Evolutionary conservation across 2,888 invertebrate species (phyloP).

Genomic region (Busseola fusca): DNA sequence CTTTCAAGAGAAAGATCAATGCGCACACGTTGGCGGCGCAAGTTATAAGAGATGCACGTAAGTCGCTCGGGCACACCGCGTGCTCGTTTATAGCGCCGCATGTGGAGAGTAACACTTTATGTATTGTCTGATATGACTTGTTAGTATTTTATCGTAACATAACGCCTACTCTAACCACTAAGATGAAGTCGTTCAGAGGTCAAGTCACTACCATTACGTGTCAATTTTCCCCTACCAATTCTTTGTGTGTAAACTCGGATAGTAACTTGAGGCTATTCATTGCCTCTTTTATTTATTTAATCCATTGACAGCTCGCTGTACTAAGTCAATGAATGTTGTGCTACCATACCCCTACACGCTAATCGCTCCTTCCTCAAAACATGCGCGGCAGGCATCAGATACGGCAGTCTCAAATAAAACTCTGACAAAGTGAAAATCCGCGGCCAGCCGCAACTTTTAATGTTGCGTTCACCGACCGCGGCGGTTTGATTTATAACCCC

Average conservation of each 20-base stretch:
- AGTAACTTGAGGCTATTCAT: background rate
- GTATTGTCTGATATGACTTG: background rate
- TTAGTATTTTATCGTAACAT: background rate
- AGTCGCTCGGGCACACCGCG: background rate
- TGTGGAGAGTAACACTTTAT: background rate
- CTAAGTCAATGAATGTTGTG: background rate
- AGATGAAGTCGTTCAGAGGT: background rate
- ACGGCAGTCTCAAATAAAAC: slow-evolving; percentile 72
- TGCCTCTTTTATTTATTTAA: background rate
- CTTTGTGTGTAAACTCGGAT: background rate
- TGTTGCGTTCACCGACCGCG: slow-evolving; percentile 66
- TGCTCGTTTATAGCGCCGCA: background rate
- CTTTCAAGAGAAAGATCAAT: slow-evolving; percentile 82
- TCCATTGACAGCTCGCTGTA: background rate
- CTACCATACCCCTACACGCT: background rate
- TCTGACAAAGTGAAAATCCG: slow-evolving; percentile 82
- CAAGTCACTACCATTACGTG: too few species aligned
- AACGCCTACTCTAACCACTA: background rate
- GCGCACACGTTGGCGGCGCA: slow-evolving; percentile 56
- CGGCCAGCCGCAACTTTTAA: slow-evolving; percentile 70
- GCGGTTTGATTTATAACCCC: slow-evolving; percentile 69
- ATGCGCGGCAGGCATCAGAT: slow-evolving; percentile 68
- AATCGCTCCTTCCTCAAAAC: slow-evolving; percentile 47
- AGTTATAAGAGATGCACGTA: slow-evolving; percentile 37
- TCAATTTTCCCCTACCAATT: background rate